Evolutionary conservation across 30 jellyfish, hydroid and myxozoan species (phyloP).

Genomic region (Aurelia sp.): DNA sequence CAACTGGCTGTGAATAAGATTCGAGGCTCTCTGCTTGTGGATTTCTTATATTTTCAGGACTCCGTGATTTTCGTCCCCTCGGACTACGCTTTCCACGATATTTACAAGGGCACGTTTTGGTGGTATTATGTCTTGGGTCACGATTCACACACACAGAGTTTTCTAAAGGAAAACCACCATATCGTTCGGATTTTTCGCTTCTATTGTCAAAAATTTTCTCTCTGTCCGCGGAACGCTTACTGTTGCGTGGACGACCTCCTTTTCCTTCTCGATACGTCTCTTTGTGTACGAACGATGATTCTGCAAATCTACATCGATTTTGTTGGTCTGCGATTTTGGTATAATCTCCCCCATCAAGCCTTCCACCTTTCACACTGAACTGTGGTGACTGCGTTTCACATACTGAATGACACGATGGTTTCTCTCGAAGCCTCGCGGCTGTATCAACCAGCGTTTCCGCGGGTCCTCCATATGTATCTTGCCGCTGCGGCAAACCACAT

Average conservation of each 20-base stretch:
- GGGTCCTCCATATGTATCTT: constrained; percentile 57
- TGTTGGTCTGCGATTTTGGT: neutral
- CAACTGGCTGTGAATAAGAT: neutral
- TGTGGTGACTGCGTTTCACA: constrained; percentile 54
- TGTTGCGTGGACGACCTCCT: constrained; percentile 13
- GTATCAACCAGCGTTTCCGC: constrained; percentile 2
- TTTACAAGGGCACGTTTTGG: constrained; percentile 50
- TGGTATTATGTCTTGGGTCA: constrained; percentile 9
- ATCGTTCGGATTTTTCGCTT: neutral
- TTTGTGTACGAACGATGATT: constrained; percentile 49
- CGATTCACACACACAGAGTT: constrained; percentile 5
- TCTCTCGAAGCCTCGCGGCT: constrained; percentile 24
- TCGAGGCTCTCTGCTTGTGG: neutral
- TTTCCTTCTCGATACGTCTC: constrained; percentile 50
- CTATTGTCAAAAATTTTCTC: neutral
- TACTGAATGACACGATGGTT: neutral
- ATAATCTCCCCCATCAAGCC: neutral
- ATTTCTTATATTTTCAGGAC: neutral
- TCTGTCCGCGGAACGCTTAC: constrained; percentile 2
- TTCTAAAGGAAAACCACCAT: neutral
- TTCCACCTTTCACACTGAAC: neutral
- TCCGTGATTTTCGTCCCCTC: neutral
- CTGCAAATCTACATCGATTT: neutral
- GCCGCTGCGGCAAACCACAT: constrained; percentile 55
- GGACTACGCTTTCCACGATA: constrained; percentile 41